Evolutionary conservation across 1,140 invertebrate genomes (phyloP).

Genomic region (Leptopilina clavipes): DNA sequence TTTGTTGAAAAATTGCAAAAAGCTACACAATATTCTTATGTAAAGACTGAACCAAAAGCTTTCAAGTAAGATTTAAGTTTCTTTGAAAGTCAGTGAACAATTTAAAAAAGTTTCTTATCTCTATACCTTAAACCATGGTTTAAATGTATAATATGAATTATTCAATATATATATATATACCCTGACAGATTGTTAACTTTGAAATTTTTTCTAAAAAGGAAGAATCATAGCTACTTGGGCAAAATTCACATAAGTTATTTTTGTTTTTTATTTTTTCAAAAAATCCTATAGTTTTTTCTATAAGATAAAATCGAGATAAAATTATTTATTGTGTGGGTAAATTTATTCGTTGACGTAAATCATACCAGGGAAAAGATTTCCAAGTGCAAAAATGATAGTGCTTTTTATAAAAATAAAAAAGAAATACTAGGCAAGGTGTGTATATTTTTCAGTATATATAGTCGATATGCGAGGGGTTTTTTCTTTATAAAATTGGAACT

Average conservation of each 20-base stretch:
- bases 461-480: constrained; percentile 6
- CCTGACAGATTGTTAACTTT: background rate
- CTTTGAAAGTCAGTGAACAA: constrained; percentile 19
- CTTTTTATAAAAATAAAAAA: background rate
- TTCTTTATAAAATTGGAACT: constrained; percentile 22
- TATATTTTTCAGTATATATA: constrained; percentile 20
- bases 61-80: background rate
- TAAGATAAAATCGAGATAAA: no score
- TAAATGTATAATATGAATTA: background rate
- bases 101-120: constrained; percentile 23
- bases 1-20: background rate
- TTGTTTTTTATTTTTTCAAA: no score
- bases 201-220: no score
- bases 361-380: background rate
- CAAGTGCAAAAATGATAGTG: background rate
- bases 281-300: no score
- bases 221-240: no score
- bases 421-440: background rate
- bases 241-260: no score
- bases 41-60: background rate
- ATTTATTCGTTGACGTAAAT: background rate
- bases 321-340: background rate
- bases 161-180: background rate
- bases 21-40: background rate
- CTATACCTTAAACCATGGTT: background rate